Evolutionary conservation across 2,797 vertebrate species (phyloP).

Genomic region (Cirrhinus molitorella): DNA sequence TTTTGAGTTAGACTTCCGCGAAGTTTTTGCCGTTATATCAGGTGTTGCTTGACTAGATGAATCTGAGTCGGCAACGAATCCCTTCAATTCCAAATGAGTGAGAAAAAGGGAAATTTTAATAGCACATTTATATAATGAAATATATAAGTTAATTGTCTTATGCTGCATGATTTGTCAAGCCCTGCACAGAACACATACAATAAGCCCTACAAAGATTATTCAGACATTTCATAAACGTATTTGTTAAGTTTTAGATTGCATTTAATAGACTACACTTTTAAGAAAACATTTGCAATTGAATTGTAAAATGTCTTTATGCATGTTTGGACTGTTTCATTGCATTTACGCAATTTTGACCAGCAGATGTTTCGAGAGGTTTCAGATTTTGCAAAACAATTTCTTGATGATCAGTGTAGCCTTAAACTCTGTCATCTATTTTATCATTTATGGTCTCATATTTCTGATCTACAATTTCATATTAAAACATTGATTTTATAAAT

Average conservation of each 20-base stretch:
- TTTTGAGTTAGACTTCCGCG: not conserved
- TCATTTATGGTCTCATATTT: not conserved
- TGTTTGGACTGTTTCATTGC: not conserved
- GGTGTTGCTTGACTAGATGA: slow-evolving; percentile 5
- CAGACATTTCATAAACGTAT: not conserved
- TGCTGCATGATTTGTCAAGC: not conserved
- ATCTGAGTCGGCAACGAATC: not conserved
- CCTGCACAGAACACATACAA: not conserved
- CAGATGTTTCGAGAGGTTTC: not conserved
- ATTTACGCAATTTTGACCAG: not conserved
- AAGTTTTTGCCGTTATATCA: not conserved
- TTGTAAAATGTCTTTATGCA: not conserved
- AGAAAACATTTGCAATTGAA: not conserved
- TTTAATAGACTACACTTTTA: not conserved
- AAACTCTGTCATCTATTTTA: too few relatives aligned
- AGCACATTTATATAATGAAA: not conserved
- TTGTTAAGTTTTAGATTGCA: not conserved
- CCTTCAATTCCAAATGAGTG: slow-evolving; percentile 18
- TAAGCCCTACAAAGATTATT: not conserved
- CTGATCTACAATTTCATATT: not conserved
- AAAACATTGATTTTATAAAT: not conserved
- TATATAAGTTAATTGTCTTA: not conserved
- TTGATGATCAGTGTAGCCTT: not conserved
- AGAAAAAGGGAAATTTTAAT: not conserved
- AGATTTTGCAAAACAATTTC: not conserved